Conservation (phyloP, 1,140 invertebrate genomes). For the Araneus ventricosus region DNA sequence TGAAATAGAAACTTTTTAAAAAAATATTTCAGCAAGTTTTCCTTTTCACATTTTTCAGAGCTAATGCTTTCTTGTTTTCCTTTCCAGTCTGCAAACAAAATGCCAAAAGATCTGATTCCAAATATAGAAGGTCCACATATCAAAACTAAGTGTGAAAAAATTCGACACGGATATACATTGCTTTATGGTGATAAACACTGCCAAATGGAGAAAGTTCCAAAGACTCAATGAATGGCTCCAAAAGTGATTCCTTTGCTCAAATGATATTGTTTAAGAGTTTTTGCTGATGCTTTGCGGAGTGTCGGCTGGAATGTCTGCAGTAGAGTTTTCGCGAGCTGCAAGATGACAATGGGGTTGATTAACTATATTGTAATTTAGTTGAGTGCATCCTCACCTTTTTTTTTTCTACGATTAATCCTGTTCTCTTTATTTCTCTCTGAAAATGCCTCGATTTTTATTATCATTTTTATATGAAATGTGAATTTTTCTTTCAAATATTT, state of each 20-base stretch:
- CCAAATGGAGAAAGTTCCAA: conserved; percentile 62
- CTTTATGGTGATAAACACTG: conserved; percentile 46
- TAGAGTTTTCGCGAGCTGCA: background rate
- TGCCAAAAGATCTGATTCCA: background rate
- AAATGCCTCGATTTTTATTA: too few relatives aligned
- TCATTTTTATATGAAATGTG: too few relatives aligned
- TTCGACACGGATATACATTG: background rate
- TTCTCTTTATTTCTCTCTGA: background rate
- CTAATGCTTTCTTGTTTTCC: background rate
- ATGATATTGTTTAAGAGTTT: conserved; percentile 21
- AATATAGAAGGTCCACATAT: background rate
- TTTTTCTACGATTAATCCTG: background rate
- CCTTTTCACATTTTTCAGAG: too few relatives aligned
- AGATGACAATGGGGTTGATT: background rate
- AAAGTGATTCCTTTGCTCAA: conserved; percentile 66
- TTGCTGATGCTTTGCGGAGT: conserved; percentile 24
- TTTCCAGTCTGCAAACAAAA: background rate
- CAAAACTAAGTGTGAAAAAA: background rate
- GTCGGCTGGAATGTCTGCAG: background rate
- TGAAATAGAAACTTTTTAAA: too few relatives aligned
- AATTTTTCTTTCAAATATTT: too few relatives aligned
- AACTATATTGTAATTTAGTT: background rate
- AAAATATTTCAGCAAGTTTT: too few relatives aligned
- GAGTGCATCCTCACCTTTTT: background rate
- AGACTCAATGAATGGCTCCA: conserved; percentile 51